Base-by-base conservation (phyloP, 1,140 invertebrate species). In the Drosophila seguyi region DNA sequence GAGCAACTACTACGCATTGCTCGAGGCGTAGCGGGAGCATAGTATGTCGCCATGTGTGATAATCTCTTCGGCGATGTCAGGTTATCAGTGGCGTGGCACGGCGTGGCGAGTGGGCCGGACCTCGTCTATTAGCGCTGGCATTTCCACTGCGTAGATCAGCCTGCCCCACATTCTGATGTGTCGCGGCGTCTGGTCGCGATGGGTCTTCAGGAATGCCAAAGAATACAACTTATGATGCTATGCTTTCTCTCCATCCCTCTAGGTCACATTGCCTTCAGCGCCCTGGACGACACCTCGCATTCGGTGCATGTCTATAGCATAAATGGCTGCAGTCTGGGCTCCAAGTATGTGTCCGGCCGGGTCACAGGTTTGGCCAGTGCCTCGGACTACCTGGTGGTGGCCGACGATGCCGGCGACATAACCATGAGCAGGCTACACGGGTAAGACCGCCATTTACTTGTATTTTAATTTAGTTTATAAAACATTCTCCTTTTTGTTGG, bases 251-350 rank as follows among this genome's bases (percentile, higher is more conserved):
- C 14, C 22, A 14, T 31, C 11, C 48, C 58, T 13, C 55, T 13
- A 92, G 92, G 92, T 75, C 92, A 92, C 66, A 92, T 92, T 38
- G 91, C 92, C 31, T 92, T 92, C 44, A 92, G 90, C 59, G 92
- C 92, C 20, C 36, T 92, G 75, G 92, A 92, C 27, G 92, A 92
- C 59, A 92, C 88, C 39, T 93, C 92, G 56, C 92, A 94, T 69
- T 94, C 93, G 44, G 92, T 95, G 18, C 94, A 95, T 75, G 92
- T 95, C 16, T 95, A 94, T 69, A 94, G 94, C 55, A 92, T 95
- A 25, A 95, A 95, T 79, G 95, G 95, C 14, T 92, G 93, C 39
- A 94, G 93, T 82, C 83, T 95, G 18, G 93, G 94, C 38, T 93
- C 93, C 34, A 93, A 93, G 44, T 93, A 93, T 53, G 92, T 94